These are phyloP conservation scores for Vipera latastei DNA, from an alignment of 2,797 vertebrate genomes.

Conservation along the genomic window DNA sequence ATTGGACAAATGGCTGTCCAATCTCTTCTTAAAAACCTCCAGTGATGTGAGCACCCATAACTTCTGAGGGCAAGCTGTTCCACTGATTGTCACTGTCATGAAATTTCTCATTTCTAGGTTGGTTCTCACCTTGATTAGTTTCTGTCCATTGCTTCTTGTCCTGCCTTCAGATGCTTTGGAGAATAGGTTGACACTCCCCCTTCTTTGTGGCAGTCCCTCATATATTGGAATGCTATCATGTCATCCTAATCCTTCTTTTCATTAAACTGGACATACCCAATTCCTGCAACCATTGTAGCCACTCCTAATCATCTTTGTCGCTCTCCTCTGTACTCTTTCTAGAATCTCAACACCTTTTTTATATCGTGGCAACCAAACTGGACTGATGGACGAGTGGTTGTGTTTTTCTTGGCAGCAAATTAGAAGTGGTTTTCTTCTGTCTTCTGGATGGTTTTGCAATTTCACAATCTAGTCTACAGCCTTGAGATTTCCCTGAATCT, in stretches of 20 bases:
- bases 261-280: background rate
- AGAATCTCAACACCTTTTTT: background rate
- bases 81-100: background rate
- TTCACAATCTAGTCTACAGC: background rate
- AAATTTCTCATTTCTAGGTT: background rate
- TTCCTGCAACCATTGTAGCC: background rate
- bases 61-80: background rate
- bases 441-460: background rate
- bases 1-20: background rate
- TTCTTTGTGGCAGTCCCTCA: background rate
- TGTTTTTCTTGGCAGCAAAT: background rate
- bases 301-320: background rate
- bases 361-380: background rate
- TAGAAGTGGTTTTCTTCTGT: background rate
- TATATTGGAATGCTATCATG: background rate
- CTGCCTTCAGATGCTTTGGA: background rate
- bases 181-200: background rate
- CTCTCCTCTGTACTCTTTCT: background rate
- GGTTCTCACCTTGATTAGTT: background rate
- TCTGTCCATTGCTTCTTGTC: background rate
- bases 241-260: background rate
- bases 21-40: background rate
- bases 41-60: background rate
- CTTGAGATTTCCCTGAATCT: background rate
- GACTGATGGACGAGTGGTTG: background rate